Base-by-base conservation (phyloP, 2,113 vertebrate genomes). In the Antechinus flavipes region DNA sequence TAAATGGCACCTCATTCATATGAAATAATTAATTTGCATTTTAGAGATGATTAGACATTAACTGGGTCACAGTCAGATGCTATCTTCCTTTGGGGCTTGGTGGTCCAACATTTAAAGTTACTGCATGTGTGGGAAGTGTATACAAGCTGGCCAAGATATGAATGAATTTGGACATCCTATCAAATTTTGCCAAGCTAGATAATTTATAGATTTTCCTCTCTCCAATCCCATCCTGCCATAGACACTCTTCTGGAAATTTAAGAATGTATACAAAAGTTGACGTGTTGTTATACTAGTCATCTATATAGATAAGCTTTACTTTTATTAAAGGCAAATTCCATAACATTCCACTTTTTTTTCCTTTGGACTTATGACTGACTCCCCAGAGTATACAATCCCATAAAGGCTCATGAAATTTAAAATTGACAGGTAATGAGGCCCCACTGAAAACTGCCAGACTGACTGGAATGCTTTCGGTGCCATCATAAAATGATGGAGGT, bases 401-500 rank as follows among this genome's bases (percentile, higher is more conserved):
- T 95, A 96, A 95, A 92, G 35, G 22, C 90, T 96, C 92, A 53
- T 96, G 92, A 96, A 93, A 91, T 94, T 95, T 94, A 25, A 92
- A 93, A 56, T 94, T 90, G 61, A 95, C 92, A 92, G 94, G 49
- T 93, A 96, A 94, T 27, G 54, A 58, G 49, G 8, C 5, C 27
- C 91, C 94, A 22, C 49, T 46, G 23, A 92, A 94, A 94, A 16
- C 30, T 95, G 47, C 30, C 27, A 2, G 84, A 58, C 61, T 30
- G 91, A 11, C 27, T 91, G 12, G 91, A 92, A 92, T 91, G 94
- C 90, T 94, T 91, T 93, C 6, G 27, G 46, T 91, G 53, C 24
- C 58, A 94, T 42, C 49, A 24, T 93, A 54, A 95, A 96, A 68
- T 47, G 54, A 46, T 50, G 89, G 30, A 30, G 12, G 25, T 93